A percentile compares a stretch with the other conserved stretches of the same genome.
phyloP scores from a whole-genome alignment of 2,113 vertebrate species.

The Ophthalmolycus amberensis region DNA sequence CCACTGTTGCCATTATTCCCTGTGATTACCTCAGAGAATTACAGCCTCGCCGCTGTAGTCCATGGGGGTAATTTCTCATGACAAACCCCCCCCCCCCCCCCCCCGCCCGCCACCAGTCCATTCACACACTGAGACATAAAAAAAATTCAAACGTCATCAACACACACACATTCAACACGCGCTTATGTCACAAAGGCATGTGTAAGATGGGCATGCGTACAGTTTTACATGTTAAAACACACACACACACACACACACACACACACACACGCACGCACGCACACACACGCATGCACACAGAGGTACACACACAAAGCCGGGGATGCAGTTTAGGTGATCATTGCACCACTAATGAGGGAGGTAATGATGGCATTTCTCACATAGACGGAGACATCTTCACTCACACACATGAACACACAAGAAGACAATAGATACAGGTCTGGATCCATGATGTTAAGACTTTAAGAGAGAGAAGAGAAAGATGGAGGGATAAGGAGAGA shows the following conservation, averaged over 20 bases:
- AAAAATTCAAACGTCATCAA: constrained; percentile 13
- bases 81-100: constrained; percentile 71
- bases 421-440: constrained; percentile 44
- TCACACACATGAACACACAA: constrained; percentile 39
- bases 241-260: constrained; percentile 8
- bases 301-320: constrained; percentile 40
- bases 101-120: constrained; percentile 60
- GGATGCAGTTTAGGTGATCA: constrained; percentile 75
- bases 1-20: constrained; percentile 81
- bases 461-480: neutral
- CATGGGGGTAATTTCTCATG: constrained; percentile 81
- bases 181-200: constrained; percentile 33
- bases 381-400: constrained; percentile 69
- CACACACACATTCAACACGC: constrained; percentile 50
- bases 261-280: neutral
- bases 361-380: constrained; percentile 80
- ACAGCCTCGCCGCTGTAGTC: constrained; percentile 78
- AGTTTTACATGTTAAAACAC: constrained; percentile 34
- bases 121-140: constrained; percentile 59
- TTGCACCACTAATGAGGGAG: constrained; percentile 81
- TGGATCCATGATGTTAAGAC: constrained; percentile 38
- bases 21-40: constrained; percentile 83
- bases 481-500: neutral
- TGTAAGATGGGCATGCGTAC: constrained; percentile 29
- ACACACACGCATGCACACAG: constrained; percentile 7